phyloP scores from a whole-genome alignment of 2,888 invertebrate genomes.

The Ochropleura leucogaster region DNA sequence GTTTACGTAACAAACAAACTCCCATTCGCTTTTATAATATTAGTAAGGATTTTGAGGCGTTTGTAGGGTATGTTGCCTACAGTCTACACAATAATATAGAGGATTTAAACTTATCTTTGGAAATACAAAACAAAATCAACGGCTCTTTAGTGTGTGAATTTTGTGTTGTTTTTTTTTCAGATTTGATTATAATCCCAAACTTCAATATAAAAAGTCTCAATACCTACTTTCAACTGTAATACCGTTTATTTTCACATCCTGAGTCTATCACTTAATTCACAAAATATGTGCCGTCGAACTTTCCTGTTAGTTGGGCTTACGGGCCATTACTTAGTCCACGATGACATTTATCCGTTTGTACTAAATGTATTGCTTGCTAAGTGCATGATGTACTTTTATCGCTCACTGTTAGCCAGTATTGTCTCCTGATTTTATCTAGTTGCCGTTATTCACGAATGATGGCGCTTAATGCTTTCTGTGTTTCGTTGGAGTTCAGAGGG shows the following conservation, averaged over 20 bases:
- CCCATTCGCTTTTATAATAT: no score
- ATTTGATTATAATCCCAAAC: neutral
- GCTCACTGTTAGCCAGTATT: conserved; percentile 56
- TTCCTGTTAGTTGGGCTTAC: conserved; percentile 49
- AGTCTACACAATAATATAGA: no score
- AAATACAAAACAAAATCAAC: no score
- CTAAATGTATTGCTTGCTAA: conserved; percentile 62
- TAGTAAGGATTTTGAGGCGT: no score
- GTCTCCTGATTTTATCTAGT: conserved; percentile 63
- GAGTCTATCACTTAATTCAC: conserved; percentile 21
- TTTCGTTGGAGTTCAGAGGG: conserved; percentile 12
- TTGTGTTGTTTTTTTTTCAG: neutral
- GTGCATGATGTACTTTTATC: conserved; percentile 55
- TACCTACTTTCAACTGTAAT: neutral
- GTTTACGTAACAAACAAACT: no score
- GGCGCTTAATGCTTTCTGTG: conserved; percentile 40
- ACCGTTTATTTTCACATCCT: neutral
- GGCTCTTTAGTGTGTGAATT: neutral
- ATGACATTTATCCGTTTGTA: conserved; percentile 65
- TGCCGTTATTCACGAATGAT: conserved; percentile 52
- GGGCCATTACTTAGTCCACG: conserved; percentile 57
- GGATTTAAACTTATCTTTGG: no score
- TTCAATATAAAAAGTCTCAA: neutral
- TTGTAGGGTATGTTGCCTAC: no score
- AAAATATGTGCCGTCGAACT: conserved; percentile 32